Percentiles rank a stretch among this genome's conserved stretches.
Conservation (phyloP, 2,888 invertebrate species). For the Xestia xanthographa region DNA sequence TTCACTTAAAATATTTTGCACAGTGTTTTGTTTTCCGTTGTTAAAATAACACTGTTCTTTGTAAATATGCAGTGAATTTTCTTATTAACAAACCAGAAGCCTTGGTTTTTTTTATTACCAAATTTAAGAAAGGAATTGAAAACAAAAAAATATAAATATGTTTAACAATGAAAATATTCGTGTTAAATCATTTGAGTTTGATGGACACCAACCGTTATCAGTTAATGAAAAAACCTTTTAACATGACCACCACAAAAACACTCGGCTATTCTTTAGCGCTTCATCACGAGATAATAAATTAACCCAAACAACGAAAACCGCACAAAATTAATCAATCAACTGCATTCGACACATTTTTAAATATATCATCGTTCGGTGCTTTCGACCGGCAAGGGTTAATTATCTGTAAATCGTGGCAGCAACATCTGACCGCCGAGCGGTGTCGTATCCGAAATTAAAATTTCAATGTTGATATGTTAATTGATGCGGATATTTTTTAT, state of each 20-base stretch:
- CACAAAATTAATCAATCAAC: slow-evolving; percentile 74
- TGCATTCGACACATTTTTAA: slow-evolving; percentile 74
- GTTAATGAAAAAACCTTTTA: slow-evolving; percentile 50
- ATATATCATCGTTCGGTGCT: slow-evolving; percentile 68
- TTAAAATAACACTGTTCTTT: slow-evolving; percentile 12
- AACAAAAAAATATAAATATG: neutral
- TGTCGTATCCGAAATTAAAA: slow-evolving; percentile 73
- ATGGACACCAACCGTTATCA: slow-evolving; percentile 27
- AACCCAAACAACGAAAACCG: slow-evolving; percentile 59
- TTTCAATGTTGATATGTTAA: slow-evolving; percentile 75
- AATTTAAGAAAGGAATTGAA: neutral
- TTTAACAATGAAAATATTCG: neutral
- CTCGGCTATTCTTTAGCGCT: slow-evolving; percentile 40
- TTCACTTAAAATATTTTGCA: slow-evolving; percentile 55
- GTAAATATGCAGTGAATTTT: neutral
- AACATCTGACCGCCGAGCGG: slow-evolving; percentile 56
- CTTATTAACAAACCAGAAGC: neutral
- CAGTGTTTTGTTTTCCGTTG: slow-evolving; percentile 36
- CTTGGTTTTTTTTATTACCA: neutral
- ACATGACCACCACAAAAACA: slow-evolving; percentile 39
- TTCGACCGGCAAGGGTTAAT: slow-evolving; percentile 70
- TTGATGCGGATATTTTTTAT: slow-evolving; percentile 68
- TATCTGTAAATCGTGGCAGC: slow-evolving; percentile 72
- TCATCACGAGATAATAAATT: slow-evolving; percentile 63
- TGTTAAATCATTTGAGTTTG: slow-evolving; percentile 5